Conservation (phyloP, 2,113 vertebrate genomes). For the Oreotrochilus melanogaster region DNA sequence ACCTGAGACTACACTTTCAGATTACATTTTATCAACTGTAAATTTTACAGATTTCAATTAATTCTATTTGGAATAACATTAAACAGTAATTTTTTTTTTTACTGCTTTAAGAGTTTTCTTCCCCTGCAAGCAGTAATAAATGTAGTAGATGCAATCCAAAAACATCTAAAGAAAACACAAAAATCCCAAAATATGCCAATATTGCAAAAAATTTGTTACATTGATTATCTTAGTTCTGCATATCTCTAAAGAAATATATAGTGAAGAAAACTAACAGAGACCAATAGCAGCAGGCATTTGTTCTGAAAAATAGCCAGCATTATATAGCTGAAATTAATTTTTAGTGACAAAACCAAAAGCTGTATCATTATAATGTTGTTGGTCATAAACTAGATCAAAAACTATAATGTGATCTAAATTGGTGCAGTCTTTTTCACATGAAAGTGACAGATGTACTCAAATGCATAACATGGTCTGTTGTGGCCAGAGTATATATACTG, state of each 20-base stretch:
- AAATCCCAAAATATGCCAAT: background rate
- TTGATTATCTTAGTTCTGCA: background rate
- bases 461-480: background rate
- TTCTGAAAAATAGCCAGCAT: background rate
- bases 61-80: background rate
- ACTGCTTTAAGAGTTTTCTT: background rate
- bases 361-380: background rate
- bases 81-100: background rate
- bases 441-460: background rate
- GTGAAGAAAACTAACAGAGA: background rate
- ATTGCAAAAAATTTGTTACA: background rate
- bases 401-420: background rate
- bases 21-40: background rate
- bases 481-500: background rate
- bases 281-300: fast-evolving
- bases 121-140: background rate
- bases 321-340: background rate
- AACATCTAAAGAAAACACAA: background rate
- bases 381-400: background rate
- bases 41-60: background rate
- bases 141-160: background rate
- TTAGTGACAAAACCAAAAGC: background rate
- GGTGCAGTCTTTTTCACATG: background rate
- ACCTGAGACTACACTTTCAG: background rate
- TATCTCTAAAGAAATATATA: background rate